These are phyloP conservation scores for Lycocorax pyrrhopterus DNA, from an alignment of 2,113 vertebrate species.

Conservation along the genomic window DNA sequence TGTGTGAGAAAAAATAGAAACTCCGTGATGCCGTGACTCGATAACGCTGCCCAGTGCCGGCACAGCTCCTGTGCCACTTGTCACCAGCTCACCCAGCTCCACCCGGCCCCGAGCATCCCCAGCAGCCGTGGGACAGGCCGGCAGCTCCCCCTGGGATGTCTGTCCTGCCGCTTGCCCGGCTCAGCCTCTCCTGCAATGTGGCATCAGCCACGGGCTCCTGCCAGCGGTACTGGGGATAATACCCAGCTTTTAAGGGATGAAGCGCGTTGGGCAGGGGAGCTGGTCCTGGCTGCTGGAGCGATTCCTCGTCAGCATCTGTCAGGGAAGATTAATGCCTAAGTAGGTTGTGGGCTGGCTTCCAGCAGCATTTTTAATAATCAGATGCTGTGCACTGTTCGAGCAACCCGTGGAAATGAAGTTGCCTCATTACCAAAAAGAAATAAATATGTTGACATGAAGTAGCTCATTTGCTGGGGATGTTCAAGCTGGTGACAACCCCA, in stretches of 20 bases:
- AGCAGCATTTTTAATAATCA: slow-evolving; percentile 54
- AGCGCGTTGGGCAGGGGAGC: neutral
- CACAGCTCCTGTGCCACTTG: neutral
- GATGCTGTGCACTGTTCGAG: neutral
- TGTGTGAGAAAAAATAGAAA: neutral
- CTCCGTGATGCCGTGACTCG: neutral
- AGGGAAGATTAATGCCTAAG: slow-evolving; percentile 58
- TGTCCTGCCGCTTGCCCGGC: rapidly evolving
- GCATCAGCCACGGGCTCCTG: neutral
- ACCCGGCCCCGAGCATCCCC: rapidly evolving
- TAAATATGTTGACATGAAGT: neutral
- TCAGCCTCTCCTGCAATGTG: neutral
- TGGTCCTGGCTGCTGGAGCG: neutral
- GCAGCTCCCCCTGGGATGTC: neutral
- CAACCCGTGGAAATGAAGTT: neutral
- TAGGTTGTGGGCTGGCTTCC: slow-evolving; percentile 53
- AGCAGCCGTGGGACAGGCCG: rapidly evolving
- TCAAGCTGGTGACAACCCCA: neutral
- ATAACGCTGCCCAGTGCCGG: rapidly evolving
- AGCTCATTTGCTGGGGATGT: neutral
- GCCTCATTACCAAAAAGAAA: neutral
- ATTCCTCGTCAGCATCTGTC: slow-evolving; percentile 59
- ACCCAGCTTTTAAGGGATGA: slow-evolving; percentile 51
- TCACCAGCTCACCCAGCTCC: neutral
- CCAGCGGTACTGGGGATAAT: neutral